Evolutionary conservation across 1,140 invertebrate genomes (phyloP).

Genomic region (Trichonephila inaurata): DNA sequence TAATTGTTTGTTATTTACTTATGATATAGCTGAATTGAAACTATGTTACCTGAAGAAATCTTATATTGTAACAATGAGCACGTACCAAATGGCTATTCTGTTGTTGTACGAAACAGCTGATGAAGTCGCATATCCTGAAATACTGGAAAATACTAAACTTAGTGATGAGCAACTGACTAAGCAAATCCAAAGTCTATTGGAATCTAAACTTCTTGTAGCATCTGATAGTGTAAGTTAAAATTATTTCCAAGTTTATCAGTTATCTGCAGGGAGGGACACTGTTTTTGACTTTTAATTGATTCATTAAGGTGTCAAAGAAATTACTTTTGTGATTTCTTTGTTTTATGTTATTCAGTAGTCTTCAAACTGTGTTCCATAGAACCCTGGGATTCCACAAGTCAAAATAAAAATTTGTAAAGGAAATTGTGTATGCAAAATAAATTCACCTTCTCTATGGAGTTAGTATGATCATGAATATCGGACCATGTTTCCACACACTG

Average conservation of each 20-base stretch:
- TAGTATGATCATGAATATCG: too few species aligned
- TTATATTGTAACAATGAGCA: constrained; percentile 92
- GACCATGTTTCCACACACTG: too few species aligned
- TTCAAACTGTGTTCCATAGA: too few species aligned
- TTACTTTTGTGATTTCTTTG: not conserved
- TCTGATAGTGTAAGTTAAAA: constrained; percentile 44
- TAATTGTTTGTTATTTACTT: not conserved
- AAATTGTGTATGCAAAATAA: too few species aligned
- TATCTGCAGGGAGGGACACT: too few species aligned
- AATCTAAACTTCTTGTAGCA: constrained; percentile 89
- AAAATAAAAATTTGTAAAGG: too few species aligned
- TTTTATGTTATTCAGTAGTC: too few species aligned
- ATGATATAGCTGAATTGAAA: constrained; percentile 86
- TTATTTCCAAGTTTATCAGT: too few species aligned
- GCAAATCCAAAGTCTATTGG: constrained; percentile 90
- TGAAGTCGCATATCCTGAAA: constrained; percentile 86
- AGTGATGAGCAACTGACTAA: constrained; percentile 90
- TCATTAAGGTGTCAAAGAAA: not conserved
- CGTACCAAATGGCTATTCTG: constrained; percentile 96
- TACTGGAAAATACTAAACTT: constrained; percentile 88
- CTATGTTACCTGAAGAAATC: constrained; percentile 89
- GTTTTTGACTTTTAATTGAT: too few species aligned
- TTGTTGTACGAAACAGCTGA: constrained; percentile 92
- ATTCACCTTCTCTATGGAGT: too few species aligned
- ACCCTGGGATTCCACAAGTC: too few species aligned